Percentiles rank a stretch among this genome's conserved stretches.
Conservation (phyloP, 1,140 invertebrate species). For the Lepidurus apus region DNA sequence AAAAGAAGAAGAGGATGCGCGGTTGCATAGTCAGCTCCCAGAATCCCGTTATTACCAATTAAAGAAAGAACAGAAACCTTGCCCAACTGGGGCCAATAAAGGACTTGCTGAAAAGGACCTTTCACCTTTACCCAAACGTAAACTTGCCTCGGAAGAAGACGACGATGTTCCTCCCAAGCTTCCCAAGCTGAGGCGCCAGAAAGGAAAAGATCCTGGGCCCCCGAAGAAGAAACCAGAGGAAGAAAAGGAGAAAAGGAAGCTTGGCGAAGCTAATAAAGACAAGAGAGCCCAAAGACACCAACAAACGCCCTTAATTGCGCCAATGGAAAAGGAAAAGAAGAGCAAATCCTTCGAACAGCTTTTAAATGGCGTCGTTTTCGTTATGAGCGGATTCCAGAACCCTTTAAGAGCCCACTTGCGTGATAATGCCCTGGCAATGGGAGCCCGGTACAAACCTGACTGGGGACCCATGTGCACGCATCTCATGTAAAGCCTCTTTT, state of each 20-base stretch:
- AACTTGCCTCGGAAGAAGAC: not conserved
- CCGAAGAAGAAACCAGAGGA: not conserved
- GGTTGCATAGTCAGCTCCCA: slow-evolving; percentile 17
- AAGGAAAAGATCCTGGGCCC: not conserved
- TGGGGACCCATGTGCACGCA: slow-evolving; percentile 71
- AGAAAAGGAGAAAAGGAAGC: slow-evolving; percentile 24
- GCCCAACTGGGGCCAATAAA: not conserved
- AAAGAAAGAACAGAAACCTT: slow-evolving; percentile 23
- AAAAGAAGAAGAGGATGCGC: not conserved
- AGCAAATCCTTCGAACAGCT: slow-evolving; percentile 53
- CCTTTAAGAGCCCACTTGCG: slow-evolving; percentile 64
- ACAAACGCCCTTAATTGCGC: not conserved
- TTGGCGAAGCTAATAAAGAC: slow-evolving; percentile 21
- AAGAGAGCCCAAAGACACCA: not conserved
- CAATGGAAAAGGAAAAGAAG: slow-evolving; percentile 33
- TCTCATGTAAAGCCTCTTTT: slow-evolving; percentile 60
- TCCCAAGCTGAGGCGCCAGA: not conserved
- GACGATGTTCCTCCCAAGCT: not conserved
- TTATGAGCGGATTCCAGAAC: slow-evolving; percentile 80
- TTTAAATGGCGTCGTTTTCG: slow-evolving; percentile 64
- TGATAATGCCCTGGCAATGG: slow-evolving; percentile 65
- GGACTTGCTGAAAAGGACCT: not conserved
- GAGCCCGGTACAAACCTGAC: slow-evolving; percentile 69
- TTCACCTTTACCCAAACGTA: not conserved
- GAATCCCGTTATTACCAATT: slow-evolving; percentile 10